Evolutionary conservation across 2,113 vertebrate genomes (phyloP), one percentile per base, ranked within the genome.

Genomic region (Megaceryle maxima): DNA sequence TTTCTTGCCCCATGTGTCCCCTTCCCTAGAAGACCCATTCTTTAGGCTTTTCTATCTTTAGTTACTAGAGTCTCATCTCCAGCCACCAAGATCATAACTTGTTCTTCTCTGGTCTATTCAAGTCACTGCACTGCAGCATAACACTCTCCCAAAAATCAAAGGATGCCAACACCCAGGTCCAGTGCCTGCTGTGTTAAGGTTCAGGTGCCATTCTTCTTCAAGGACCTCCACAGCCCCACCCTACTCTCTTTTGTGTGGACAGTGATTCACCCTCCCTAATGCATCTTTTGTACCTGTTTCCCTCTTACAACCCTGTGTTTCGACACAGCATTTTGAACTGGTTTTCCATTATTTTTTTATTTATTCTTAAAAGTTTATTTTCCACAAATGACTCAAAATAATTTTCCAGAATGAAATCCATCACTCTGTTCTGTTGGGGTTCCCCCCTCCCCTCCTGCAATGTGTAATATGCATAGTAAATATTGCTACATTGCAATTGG

Each of bases 321-420:
- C 24, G 4, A 94, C 50, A 46, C 48, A 35, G 57, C 28, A 41
- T 79, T 96, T 78, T 76, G 21, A 95, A 82, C 19, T 48, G 16
- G 0, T 48, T 89, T 85, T 81, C 56, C 24, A 18, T 37, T 81
- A 3, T 11, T 75, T 93, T 76, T 80, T 41, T 11, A 60, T 76
- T 84, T 19, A 50, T 76, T 81, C 53, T 88, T 80, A 90, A 77
- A 92, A 70, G 57, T 3, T 0, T 55, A 16, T 79, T 84, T 92
- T 73, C 44, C 62, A 90, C 31, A 72, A 87, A 62, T 20, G 2
- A 81, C 19, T 69, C 51, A 87, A 78, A 88, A 84, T 62, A 56
- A 29, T 76, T 78, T 82, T 91, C 44, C 72, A 85, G 46, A 97
- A 94, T 75, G 2, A 95, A 92, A 94, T 22, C 21, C 31, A 72